Base-by-base conservation (phyloP, 2,888 invertebrate genomes). In the Palloptera scutellata region DNA sequence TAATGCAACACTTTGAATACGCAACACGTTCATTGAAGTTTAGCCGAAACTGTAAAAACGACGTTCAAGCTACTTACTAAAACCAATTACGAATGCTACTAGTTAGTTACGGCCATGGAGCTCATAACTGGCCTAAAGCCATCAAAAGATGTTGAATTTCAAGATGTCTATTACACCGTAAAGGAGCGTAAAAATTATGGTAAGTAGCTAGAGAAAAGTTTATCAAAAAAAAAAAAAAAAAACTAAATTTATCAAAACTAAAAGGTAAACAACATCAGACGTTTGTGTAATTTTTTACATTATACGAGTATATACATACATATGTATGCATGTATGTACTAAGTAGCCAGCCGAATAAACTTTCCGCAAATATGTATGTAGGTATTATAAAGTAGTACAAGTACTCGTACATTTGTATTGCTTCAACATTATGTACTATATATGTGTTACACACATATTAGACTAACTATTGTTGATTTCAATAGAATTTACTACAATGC, bases 101-200 rank as follows among this genome's bases (percentile, higher is more conserved):
- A 30, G 12, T 52, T 30, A 30, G 12, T 52, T 52, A n/a, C 12
- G 17, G 15, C 40, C 17, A 51, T 61, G 61, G 61, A 61, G 42
- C 19, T 61, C 1, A 65, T 41, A 19, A 17, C 70, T 9, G 67
- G 68, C 61, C 30, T 72, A 51, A 68, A 66, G 43, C 65, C 72
- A 53, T 45, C 72, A 67, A 74, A 81, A 76, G 82, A 85, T 78
- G 83, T 85, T 61, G 85, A 85, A 69, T 85, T 85, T 70, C 85
- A 85, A 78, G 85, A 85, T 75, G 78, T 85, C 61, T 79, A 76
- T 72, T 85, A 83, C 57, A 79, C 79, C n/a, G 79, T 85, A 4
- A 78, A 78, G 67, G 74, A 80, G 68, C 80, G 78, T 55, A 79
- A 77, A 59, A 79, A 77, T 71, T 80, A 79, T 67, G 76, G 84